Evolutionary conservation across 2,113 vertebrate species (phyloP), one percentile per base, ranked within the genome.

Genomic region (Solenodon paradoxus): DNA sequence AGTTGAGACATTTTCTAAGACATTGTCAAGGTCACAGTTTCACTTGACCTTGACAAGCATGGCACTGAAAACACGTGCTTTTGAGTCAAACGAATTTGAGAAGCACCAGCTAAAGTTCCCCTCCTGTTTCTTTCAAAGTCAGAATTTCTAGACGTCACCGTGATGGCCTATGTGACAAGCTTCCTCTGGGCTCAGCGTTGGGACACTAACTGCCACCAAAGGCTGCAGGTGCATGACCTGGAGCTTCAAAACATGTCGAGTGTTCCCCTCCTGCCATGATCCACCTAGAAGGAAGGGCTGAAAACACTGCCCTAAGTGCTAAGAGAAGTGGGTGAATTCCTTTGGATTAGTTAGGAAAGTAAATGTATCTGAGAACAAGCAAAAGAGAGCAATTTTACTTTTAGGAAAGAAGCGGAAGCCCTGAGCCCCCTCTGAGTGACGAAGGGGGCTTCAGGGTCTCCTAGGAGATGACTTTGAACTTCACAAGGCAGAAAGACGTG

Each of bases 181-280:
- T 13, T 85, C 24, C 35, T 71, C n/a, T 16, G 0, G 24, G 5
- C 40, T 11, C 0, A 3, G 7, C 26, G 55, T 19, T 38, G 7
- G 9, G 35, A 26, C n/a, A 7, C 20, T 35, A 9, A 9, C 10
- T 20, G 0, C 9, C 35, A 11, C 40, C 16, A 47, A 15, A 88
- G 20, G 22, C 22, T 40, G 5, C 19, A 64, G 57, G 10, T 5
- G 32, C 64, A 7, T 40, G 16, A 16, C 10, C 3, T 9, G 8
- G 5, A 2, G 20, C 20, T n/a, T 57, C 59, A 32, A 3, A 16
- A 35, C 35, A 13, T 20, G 20, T 2, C 26, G 38, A 30, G 12
- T 35, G 7, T 16, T 9, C 4, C 7, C 22, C 15, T 26, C 1
- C 10, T 0, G 12, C 20, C 49, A 24, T 51, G 51, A 51, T 24